Conservation (phyloP, 2,888 invertebrate genomes). For the Apeira syringaria region DNA sequence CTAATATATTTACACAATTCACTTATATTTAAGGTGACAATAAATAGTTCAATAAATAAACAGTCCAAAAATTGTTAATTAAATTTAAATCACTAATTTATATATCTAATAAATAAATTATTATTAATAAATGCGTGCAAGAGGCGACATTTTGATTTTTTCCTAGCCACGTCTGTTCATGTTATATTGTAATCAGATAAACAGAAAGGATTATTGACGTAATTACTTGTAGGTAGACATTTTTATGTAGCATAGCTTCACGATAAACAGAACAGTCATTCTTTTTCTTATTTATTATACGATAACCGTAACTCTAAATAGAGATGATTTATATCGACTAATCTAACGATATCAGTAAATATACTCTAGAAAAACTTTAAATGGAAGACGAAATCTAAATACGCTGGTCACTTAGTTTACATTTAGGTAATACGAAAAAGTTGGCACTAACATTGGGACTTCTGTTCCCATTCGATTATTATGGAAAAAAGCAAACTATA, state of each 20-base stretch:
- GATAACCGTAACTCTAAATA: too few species aligned
- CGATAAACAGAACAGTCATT: too few species aligned
- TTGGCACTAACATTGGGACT: constrained; percentile 65
- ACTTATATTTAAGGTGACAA: constrained; percentile 58
- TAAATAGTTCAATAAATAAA: constrained; percentile 73
- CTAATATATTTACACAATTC: constrained; percentile 70
- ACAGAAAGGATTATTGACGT: too few species aligned
- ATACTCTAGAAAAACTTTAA: constrained; percentile 46
- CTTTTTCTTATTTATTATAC: too few species aligned
- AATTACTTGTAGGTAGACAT: too few species aligned
- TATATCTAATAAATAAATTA: constrained; percentile 22
- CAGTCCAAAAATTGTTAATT: constrained; percentile 49
- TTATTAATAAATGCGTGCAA: constrained; percentile 21
- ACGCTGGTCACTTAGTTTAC: constrained; percentile 44
- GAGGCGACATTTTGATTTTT: constrained; percentile 27
- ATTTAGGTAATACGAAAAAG: constrained; percentile 49
- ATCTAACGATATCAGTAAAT: constrained; percentile 8
- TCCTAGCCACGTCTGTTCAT: constrained; percentile 3
- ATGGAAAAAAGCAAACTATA: constrained; percentile 48
- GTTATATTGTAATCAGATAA: too few species aligned
- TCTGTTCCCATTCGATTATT: constrained; percentile 35
- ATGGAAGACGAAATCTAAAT: constrained; percentile 48
- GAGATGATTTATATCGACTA: constrained; percentile 8
- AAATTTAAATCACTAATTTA: constrained; percentile 33
- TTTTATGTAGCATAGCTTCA: too few species aligned